These are phyloP conservation scores for Oreonectes daqikongensis DNA, from an alignment of 2,797 vertebrate species.

Conservation along the genomic window DNA sequence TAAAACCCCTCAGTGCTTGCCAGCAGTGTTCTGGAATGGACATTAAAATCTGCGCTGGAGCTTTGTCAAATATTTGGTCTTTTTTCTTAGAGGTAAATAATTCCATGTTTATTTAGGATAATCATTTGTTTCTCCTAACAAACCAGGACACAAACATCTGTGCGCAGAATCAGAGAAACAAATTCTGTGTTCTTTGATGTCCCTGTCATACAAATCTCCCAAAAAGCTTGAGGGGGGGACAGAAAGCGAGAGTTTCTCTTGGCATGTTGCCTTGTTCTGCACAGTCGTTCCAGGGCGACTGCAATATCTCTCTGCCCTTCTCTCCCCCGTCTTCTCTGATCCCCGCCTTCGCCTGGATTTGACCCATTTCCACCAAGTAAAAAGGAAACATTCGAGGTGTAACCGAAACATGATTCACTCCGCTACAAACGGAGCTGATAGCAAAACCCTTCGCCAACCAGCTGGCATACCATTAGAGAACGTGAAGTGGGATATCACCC, in stretches of 20 bases:
- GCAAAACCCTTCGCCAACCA: constrained; percentile 34
- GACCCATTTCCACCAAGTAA: constrained; percentile 64
- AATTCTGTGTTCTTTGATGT: constrained; percentile 13
- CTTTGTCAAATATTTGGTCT: constrained; percentile 56
- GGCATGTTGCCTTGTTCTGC: constrained; percentile 61
- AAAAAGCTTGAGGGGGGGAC: constrained; percentile 36
- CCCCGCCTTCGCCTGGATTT: constrained; percentile 45
- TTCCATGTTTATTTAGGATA: constrained; percentile 65
- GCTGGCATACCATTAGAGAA: constrained; percentile 46
- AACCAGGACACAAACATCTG: constrained; percentile 54
- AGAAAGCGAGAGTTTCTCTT: constrained; percentile 63
- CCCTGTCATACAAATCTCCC: constrained; percentile 29
- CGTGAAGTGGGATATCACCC: constrained; percentile 34
- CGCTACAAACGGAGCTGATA: constrained; percentile 34
- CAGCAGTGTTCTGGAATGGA: constrained; percentile 52
- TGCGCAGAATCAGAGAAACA: constrained; percentile 50
- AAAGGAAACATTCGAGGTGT: constrained; percentile 49
- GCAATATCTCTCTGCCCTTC: constrained; percentile 63
- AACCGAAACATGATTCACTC: constrained; percentile 53
- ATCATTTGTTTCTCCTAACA: constrained; percentile 59
- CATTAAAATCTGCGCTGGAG: constrained; percentile 55
- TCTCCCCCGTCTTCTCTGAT: constrained; percentile 27
- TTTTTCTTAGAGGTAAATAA: constrained; percentile 62
- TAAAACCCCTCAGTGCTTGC: constrained; percentile 51
- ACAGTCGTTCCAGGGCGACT: constrained; percentile 60